Percentiles rank a stretch among this genome's conserved stretches.
phyloP scores from a whole-genome alignment of 1,140 invertebrate species.

The Drosophila takahashii region DNA sequence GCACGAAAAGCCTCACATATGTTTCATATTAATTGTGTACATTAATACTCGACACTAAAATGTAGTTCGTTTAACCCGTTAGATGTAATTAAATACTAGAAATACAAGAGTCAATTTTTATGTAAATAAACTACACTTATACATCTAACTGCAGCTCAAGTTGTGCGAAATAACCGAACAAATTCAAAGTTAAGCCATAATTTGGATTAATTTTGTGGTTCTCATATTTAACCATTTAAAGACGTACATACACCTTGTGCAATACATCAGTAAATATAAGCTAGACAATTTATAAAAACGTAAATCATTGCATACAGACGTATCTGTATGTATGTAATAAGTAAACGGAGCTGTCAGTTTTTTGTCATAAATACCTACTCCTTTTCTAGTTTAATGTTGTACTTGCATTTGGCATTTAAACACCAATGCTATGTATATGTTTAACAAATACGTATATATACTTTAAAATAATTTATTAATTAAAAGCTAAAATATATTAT shows the following conservation, averaged over 20 bases:
- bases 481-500: conserved; percentile 44
- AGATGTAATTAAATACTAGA: conserved; percentile 33
- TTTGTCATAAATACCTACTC: conserved; percentile 43
- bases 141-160: conserved; percentile 44
- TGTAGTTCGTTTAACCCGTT: conserved; percentile 32
- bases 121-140: conserved; percentile 55
- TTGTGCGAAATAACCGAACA: conserved; percentile 49
- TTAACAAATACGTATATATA: conserved; percentile 31
- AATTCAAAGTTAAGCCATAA: conserved; percentile 14
- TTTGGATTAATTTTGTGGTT: neutral
- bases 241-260: conserved; percentile 14
- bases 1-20: conserved; percentile 69
- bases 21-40: conserved; percentile 71
- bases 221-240: conserved; percentile 31
- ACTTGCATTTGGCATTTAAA: conserved; percentile 48
- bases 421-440: conserved; percentile 20
- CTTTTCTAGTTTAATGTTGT: conserved; percentile 75
- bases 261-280: conserved; percentile 29
- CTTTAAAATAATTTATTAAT: conserved; percentile 34
- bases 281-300: conserved; percentile 60
- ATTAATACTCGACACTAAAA: conserved; percentile 39
- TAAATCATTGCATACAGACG: conserved; percentile 29
- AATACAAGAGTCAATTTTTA: conserved; percentile 62
- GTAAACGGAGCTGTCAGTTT: conserved; percentile 45
- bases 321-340: conserved; percentile 17